These are phyloP conservation scores for Oscheius sp. DNA, from an alignment of 2,888 invertebrate genomes.

Conservation along the genomic window DNA sequence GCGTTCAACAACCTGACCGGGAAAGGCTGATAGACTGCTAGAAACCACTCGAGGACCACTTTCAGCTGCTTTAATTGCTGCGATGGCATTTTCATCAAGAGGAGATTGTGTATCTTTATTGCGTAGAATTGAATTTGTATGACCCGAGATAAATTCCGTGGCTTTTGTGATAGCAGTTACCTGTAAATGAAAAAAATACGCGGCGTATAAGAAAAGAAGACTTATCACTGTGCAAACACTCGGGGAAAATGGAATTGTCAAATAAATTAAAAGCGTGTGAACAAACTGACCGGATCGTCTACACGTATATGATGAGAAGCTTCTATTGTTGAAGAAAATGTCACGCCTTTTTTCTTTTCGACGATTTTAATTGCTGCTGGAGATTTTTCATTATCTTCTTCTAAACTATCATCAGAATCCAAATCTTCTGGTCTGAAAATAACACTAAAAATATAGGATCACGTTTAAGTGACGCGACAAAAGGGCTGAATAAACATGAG, in stretches of 20 bases:
- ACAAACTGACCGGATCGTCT: conserved; percentile 17
- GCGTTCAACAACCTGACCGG: conserved; percentile 29
- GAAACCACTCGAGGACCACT: conserved; percentile 22
- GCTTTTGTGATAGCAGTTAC: conserved; percentile 20
- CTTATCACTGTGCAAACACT: not conserved
- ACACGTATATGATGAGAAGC: not conserved
- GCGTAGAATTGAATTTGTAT: conserved; percentile 25
- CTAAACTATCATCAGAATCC: conserved; percentile 34
- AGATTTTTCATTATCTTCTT: conserved; percentile 23
- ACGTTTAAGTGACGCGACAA: not conserved
- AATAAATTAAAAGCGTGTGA: not conserved
- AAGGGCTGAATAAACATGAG: not conserved
- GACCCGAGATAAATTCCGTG: not conserved
- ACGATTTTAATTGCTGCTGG: not conserved
- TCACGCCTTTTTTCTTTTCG: conserved; percentile 11
- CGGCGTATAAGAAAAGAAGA: not conserved
- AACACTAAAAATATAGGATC: not conserved
- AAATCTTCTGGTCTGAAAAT: conserved; percentile 20
- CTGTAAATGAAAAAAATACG: conserved; percentile 5
- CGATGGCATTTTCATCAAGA: conserved; percentile 24
- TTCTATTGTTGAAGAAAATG: conserved; percentile 19
- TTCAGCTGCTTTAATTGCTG: conserved; percentile 22
- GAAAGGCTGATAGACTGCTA: conserved; percentile 29
- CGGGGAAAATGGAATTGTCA: not conserved
- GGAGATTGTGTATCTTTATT: conserved; percentile 24